Base-by-base conservation (phyloP, 2,888 invertebrate species). In the Nomada flava region DNA sequence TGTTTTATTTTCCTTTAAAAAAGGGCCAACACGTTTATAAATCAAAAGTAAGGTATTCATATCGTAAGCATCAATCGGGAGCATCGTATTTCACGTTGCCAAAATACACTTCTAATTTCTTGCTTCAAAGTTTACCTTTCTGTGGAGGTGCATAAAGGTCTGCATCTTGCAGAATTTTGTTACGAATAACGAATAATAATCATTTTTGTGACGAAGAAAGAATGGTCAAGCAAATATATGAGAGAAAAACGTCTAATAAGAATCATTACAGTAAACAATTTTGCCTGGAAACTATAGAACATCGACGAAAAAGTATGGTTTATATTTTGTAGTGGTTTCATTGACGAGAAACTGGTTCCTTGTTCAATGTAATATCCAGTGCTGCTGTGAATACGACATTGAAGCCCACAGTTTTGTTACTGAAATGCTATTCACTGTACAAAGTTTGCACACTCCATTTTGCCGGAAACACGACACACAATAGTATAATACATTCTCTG, bases 391-490 rank as follows among this genome's bases (percentile, higher is more conserved):
- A 64, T 69, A 69, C 57, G 55, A 18, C 44, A 10, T 44, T 57
- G 55, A 69, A 57, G n/a, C 42, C 69, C 47, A 26, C 29, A 59
- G 7, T 42, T 69, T 57, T 42, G 57, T 29, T 59, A 36, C 26
- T 60, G 47, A 47, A 59, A 60, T n/a, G 23, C 55, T 53, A 55
- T 53, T 62, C 36, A 71, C 11, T n/a, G 59, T 50, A 52, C 64
- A 23, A 3, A 36, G 64, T 64, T 47, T 47, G 42, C 26, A 64
- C 64, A 26, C 13, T 15, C 47, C 26, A 64, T 64, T 64, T 50
- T 42, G 10, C 9, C 5, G 26, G 26, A 57, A 26, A 15, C 42
- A n/a, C n/a, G n/a, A 10, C n/a, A 62, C 23, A 57, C 26, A 20
- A 13, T 26, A 23, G 23, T 26, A 57, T 13, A 57, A 57, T 36